These are phyloP conservation scores for Tachycineta bicolor DNA, from an alignment of 2,113 vertebrate genomes.

Conservation along the genomic window DNA sequence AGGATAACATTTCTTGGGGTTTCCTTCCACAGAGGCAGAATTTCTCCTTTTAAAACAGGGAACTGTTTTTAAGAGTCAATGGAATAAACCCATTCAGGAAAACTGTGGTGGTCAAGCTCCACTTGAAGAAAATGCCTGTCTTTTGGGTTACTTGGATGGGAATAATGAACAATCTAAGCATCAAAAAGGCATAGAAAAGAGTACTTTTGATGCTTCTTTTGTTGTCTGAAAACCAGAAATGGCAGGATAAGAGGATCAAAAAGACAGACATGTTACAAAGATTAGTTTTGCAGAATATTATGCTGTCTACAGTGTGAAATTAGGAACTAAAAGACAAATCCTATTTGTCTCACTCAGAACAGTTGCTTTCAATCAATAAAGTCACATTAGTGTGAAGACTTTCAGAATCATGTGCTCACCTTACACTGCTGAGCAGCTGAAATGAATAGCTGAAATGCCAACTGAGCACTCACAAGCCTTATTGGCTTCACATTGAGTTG, in stretches of 20 bases:
- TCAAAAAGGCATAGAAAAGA: neutral
- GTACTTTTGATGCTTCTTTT: neutral
- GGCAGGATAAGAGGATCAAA: neutral
- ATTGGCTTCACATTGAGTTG: neutral
- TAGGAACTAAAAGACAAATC: slow-evolving; percentile 1
- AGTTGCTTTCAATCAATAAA: slow-evolving; percentile 27
- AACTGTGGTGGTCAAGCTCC: neutral
- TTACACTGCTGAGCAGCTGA: neutral
- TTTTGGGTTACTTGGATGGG: neutral
- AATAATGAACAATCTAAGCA: neutral
- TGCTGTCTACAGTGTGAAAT: neutral
- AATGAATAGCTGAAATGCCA: slow-evolving; percentile 3
- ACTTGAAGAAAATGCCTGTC: neutral
- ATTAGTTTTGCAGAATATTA: neutral
- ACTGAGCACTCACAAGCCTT: neutral
- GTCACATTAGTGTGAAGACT: neutral
- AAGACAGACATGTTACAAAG: neutral
- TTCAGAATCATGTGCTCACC: neutral
- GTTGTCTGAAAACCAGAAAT: neutral
- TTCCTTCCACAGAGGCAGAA: neutral
- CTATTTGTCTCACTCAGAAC: neutral
- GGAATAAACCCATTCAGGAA: neutral
- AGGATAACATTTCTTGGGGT: neutral
- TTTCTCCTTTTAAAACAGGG: neutral
- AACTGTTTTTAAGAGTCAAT: neutral